Base-by-base conservation (phyloP, 1,140 invertebrate species). In the Dendroctonus ponderosae region DNA sequence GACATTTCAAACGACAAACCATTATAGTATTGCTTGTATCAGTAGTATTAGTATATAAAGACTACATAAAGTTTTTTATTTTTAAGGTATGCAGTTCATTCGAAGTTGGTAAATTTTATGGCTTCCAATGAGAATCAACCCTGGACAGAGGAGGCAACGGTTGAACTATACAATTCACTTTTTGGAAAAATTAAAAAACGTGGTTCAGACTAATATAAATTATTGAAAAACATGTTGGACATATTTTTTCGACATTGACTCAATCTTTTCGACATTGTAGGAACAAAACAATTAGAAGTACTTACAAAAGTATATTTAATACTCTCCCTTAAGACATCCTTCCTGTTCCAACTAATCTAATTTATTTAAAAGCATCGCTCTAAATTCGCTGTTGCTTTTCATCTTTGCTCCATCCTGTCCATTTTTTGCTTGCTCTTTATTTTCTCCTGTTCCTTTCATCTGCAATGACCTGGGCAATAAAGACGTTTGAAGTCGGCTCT, bases 71-170 rank as follows among this genome's bases (percentile, higher is more conserved):
- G 7, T 42, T n/a, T 42, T 12, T 9, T 60, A 15, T 12, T 62
- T 63, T 49, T 39, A 4, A 65, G 62, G 60, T 98, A 95, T 80
- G 89, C 90, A 71, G 88, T 97, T 9, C 93, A 97, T 79, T 87
- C 89, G 46, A 94, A 96, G 79, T 80, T 98, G 15, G 87, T 96
- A 0, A 98, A 96, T 80, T 98, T 93, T 75, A 96, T 97, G 93
- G 93, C 94, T 4, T 91, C 93, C 0, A 82, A 89, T 58, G 86
- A 88, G 56, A 79, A 82, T 5, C 79, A 80, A 58, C 81, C 82
- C n/a, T 92, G 90, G 89, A 87, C 85, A 7, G 89, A 94, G 64
- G 85, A 88, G 62, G 89, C 90, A 5, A 91, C 89, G 75, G 86
- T 86, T 77, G 92, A 95, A 79, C 78, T 96, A 14, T 93, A 87